Evolutionary conservation across 2,113 vertebrate genomes (phyloP), one percentile per base, ranked within the genome.

Genomic region (Pelecanus crispus): DNA sequence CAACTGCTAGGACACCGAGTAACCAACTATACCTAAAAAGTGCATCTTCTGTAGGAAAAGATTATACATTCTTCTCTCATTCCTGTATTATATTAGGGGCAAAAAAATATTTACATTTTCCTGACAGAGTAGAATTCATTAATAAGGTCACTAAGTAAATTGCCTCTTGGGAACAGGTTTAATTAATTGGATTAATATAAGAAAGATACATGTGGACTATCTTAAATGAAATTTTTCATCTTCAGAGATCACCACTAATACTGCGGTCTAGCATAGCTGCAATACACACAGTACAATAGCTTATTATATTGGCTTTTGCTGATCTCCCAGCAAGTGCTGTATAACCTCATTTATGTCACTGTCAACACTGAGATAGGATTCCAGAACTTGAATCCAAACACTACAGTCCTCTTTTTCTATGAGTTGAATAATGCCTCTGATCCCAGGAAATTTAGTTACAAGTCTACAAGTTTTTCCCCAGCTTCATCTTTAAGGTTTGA

Each of bases 331-430:
- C 49, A 80, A 70, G 45, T 50, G 25, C 58, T 71, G 20, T 19
- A 47, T 24, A 79, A 79, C 32, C 58, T 88, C 70, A 88, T 80
- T 81, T 49, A 72, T 22, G 36, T 67, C 32, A 68, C 24, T 84
- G 72, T 73, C 53, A 82, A 34, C 34, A 61, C 73, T 34, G 26
- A 81, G 38, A 61, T 1, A 63, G 49, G 49, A 90, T 55, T 86
- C 52, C 72, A 72, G 52, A 95, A 91, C 79, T 42, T 74, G 49
- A 91, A 74, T 29, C n/a, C 53, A 71, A 81, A 50, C 50, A 81
- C 47, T 74, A 53, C 59, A 81, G 79, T 55, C 40, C 7, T 77
- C 32, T 72, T 81, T 73, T 71, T 17, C 42, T 52, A 4, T 10
- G 13, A 80, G 36, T 24, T 62, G n/a, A 83, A 3, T 26, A 91